Percentiles rank a stretch among this genome's conserved stretches.
Evolutionary conservation across 2,888 invertebrate species (phyloP).

Genomic region (Synanthedon andrenaeformis): DNA sequence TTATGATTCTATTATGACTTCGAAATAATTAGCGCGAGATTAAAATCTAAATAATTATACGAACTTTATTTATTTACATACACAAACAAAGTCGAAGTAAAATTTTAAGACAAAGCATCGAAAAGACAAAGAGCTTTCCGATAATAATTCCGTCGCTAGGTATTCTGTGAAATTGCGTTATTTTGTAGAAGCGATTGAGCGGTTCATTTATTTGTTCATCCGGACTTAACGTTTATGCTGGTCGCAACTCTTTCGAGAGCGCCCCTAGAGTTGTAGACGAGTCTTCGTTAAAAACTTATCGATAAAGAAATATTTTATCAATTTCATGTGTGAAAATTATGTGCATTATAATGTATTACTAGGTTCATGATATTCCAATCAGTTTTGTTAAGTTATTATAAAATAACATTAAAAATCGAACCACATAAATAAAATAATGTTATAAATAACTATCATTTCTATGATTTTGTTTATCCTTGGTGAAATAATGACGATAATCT

Average conservation of each 20-base stretch:
- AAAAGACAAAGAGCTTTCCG: conserved; percentile 20
- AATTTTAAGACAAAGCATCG: conserved; percentile 11
- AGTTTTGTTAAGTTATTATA: too few relatives aligned
- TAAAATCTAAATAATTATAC: too few relatives aligned
- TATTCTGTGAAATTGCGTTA: conserved; percentile 35
- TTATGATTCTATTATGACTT: neutral
- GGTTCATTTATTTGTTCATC: conserved; percentile 65
- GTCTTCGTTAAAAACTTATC: conserved; percentile 7
- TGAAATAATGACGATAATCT: too few relatives aligned
- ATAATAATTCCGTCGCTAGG: conserved; percentile 26
- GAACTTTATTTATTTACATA: neutral
- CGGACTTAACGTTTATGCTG: conserved; percentile 54
- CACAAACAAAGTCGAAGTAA: conserved; percentile 6
- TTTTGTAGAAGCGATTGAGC: conserved; percentile 40
- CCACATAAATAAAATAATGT: too few relatives aligned
- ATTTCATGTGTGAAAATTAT: too few relatives aligned
- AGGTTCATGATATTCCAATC: too few relatives aligned
- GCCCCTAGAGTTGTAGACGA: conserved; percentile 25
- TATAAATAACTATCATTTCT: too few relatives aligned
- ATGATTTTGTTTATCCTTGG: too few relatives aligned
- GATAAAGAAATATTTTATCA: conserved; percentile 8
- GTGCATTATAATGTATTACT: too few relatives aligned
- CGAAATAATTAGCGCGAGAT: too few relatives aligned
- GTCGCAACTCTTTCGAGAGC: conserved; percentile 55
- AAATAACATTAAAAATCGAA: too few relatives aligned